phyloP scores from a whole-genome alignment of 2,113 vertebrate species.

The Poeciliopsis occidentalis region DNA sequence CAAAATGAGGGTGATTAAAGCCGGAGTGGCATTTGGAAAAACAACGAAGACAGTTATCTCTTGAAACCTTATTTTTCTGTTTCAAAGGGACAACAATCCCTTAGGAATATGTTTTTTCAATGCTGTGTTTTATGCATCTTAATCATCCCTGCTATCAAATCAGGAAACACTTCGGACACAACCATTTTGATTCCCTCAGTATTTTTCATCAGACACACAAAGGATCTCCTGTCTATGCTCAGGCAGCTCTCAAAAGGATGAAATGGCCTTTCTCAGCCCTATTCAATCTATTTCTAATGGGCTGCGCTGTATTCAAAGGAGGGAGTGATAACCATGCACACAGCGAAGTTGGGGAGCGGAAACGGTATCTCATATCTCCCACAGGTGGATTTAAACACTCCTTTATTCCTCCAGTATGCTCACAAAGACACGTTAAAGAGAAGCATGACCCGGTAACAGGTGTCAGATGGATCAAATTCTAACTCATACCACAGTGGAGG shows the following conservation, averaged over 20 bases:
- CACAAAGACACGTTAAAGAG: background rate
- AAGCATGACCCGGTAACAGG: constrained; percentile 1
- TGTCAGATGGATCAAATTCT: constrained; percentile 3
- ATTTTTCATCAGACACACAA: constrained; percentile 51
- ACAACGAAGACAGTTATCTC: background rate
- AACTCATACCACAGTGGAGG: background rate
- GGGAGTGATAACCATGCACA: constrained; percentile 34
- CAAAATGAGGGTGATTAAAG: constrained; percentile 58
- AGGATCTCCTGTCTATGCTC: constrained; percentile 35
- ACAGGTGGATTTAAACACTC: constrained; percentile 33
- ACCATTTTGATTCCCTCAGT: constrained; percentile 30
- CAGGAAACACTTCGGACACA: background rate
- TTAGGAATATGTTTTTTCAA: background rate
- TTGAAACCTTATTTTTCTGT: constrained; percentile 5
- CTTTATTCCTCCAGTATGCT: background rate
- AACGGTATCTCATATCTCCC: constrained; percentile 26
- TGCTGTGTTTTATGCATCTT: background rate
- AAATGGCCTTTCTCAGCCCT: constrained; percentile 51
- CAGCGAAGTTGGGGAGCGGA: constrained; percentile 21
- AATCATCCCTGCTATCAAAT: background rate
- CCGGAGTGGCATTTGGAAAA: constrained; percentile 29
- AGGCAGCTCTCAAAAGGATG: constrained; percentile 24
- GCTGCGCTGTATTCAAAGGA: constrained; percentile 53
- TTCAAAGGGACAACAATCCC: background rate
- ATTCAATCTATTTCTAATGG: constrained; percentile 55